These are phyloP conservation scores for Paradisaea rubra DNA, from an alignment of 2,113 vertebrate species.

Conservation along the genomic window DNA sequence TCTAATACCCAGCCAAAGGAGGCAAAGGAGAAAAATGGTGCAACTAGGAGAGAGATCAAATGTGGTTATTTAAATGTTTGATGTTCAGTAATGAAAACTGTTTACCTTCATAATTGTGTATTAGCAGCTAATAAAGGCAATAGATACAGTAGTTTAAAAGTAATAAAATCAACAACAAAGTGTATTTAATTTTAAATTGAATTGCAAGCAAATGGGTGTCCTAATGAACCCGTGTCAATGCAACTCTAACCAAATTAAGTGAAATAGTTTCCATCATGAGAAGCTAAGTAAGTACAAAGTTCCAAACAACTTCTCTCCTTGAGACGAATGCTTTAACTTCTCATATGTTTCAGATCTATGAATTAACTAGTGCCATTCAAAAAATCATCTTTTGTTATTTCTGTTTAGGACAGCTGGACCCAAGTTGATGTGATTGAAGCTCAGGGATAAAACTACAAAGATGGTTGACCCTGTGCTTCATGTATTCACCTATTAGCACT, in stretches of 20 bases:
- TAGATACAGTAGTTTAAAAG: conserved; percentile 81
- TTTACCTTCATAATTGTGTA: conserved; percentile 78
- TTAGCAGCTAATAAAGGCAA: conserved; percentile 73
- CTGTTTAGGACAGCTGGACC: background rate
- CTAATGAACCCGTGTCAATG: conserved; percentile 75
- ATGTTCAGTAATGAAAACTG: conserved; percentile 72
- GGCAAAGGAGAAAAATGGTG: background rate
- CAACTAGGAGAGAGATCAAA: conserved; percentile 15
- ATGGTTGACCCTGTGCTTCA: background rate
- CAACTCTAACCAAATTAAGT: conserved; percentile 70
- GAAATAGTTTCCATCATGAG: conserved; percentile 69
- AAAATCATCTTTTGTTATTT: background rate
- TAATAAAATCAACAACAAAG: conserved; percentile 78
- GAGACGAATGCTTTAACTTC: conserved; percentile 1
- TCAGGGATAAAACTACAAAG: background rate
- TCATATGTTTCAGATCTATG: background rate
- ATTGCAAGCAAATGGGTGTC: conserved; percentile 73
- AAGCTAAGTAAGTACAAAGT: conserved; percentile 67
- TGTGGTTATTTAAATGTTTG: conserved; percentile 55
- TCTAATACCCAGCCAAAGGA: background rate
- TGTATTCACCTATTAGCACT: background rate
- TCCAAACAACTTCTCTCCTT: conserved; percentile 45
- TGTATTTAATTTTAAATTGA: conserved; percentile 83
- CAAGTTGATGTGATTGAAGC: background rate
- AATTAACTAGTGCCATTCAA: background rate